These are phyloP conservation scores for Speoplatyrhinus poulsoni DNA, from an alignment of 2,113 vertebrate genomes.

Conservation along the genomic window DNA sequence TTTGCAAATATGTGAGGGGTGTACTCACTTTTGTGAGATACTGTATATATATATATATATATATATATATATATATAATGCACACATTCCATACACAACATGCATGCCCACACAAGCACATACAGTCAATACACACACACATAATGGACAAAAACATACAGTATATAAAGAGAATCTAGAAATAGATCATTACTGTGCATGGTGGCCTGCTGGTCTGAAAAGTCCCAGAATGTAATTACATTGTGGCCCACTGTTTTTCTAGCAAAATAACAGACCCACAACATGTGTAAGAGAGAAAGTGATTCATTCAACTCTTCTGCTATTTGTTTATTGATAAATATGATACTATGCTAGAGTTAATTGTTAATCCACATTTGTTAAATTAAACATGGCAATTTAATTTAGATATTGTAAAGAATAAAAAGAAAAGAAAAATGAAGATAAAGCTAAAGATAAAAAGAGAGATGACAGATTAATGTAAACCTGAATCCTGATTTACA, in stretches of 20 bases:
- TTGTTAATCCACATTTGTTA: too few relatives aligned
- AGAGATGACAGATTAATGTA: too few relatives aligned
- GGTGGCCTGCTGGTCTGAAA: slow-evolving; percentile 24
- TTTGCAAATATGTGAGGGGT: too few relatives aligned
- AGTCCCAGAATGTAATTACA: neutral
- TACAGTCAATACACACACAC: slow-evolving; percentile 1
- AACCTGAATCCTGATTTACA: too few relatives aligned
- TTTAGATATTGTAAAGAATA: too few relatives aligned
- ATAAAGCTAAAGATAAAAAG: too few relatives aligned
- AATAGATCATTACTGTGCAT: slow-evolving; percentile 30
- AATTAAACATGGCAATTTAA: too few relatives aligned
- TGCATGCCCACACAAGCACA: neutral
- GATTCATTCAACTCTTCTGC: neutral
- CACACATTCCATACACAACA: neutral
- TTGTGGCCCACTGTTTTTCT: neutral
- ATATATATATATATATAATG: neutral
- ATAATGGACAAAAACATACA: slow-evolving; percentile 17
- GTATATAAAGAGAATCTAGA: slow-evolving; percentile 42
- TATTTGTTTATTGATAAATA: neutral
- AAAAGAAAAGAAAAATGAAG: too few relatives aligned
- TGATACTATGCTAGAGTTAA: too few relatives aligned
- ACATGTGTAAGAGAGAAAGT: neutral
- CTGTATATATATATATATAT: too few relatives aligned
- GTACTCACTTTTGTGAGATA: too few relatives aligned
- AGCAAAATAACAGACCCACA: slow-evolving; percentile 16